Conservation (phyloP, 2,797 vertebrate genomes). For the Hydrophis major region DNA sequence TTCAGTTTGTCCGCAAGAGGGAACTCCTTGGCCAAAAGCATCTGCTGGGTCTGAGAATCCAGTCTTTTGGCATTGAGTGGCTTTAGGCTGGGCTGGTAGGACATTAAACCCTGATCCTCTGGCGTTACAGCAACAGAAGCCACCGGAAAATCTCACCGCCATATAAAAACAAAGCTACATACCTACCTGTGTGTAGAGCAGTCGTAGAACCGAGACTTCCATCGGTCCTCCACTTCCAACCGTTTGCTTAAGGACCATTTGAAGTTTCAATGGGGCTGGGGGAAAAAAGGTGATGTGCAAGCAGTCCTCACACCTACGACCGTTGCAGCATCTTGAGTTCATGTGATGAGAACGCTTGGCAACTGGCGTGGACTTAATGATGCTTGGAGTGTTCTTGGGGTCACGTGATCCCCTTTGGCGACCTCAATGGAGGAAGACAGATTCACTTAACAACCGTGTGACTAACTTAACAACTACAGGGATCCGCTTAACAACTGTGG, state of each 20-base stretch:
- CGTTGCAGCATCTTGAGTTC: neutral
- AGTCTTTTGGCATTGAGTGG: no score
- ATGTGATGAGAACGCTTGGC: neutral
- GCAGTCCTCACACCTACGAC: neutral
- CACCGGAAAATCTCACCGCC: neutral
- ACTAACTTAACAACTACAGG: neutral
- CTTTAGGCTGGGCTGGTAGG: neutral
- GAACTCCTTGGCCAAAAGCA: neutral
- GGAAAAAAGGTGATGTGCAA: neutral
- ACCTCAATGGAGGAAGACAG: neutral
- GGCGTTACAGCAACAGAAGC: neutral
- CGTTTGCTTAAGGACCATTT: neutral
- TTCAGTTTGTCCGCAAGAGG: neutral
- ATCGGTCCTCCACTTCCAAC: neutral
- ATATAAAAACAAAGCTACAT: neutral
- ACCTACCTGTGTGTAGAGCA: neutral
- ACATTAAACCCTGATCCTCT: neutral
- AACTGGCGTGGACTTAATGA: neutral
- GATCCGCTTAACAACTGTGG: neutral
- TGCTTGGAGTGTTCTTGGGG: neutral
- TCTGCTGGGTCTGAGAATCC: neutral
- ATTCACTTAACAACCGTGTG: neutral
- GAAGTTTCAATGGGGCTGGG: neutral
- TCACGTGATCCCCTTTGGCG: no score
- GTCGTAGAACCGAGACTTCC: fast-evolving